Percentiles rank a stretch among this genome's conserved stretches.
Evolutionary conservation across 2,797 vertebrate genomes (phyloP).

Genomic region (Helicolenus hilgendorfi): DNA sequence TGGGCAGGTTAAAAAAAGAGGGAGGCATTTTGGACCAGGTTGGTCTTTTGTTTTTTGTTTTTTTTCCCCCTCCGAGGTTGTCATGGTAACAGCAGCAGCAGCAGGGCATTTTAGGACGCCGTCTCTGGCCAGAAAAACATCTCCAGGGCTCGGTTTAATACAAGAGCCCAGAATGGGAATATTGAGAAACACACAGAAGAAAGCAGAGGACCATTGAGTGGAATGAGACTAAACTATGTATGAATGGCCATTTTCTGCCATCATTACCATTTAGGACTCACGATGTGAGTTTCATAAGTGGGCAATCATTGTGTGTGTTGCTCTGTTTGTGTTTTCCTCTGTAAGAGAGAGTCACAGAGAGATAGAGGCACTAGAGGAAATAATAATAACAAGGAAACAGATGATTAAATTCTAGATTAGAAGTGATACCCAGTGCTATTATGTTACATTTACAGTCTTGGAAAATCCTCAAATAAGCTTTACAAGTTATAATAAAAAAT

Average conservation of each 20-base stretch:
- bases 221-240: conserved; percentile 38
- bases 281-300: conserved; percentile 46
- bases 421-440: background rate
- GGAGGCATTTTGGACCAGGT: conserved; percentile 55
- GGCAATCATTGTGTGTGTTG: conserved; percentile 15
- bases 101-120: conserved; percentile 76
- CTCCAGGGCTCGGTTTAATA: conserved; percentile 58
- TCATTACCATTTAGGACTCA: conserved; percentile 53
- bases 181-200: conserved; percentile 57
- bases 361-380: conserved; percentile 4
- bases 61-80: conserved; percentile 62
- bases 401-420: background rate
- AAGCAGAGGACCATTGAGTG: conserved; percentile 25
- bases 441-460: background rate
- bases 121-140: conserved; percentile 68
- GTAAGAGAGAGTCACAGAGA: background rate
- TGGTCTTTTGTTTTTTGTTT: conserved; percentile 24
- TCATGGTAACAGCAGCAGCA: conserved; percentile 85
- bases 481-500: background rate
- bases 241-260: conserved; percentile 52
- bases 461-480: background rate
- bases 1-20: conserved; percentile 61
- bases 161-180: conserved; percentile 56
- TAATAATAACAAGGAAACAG: conserved; percentile 4
- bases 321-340: background rate